A percentile compares a stretch with the other conserved stretches of the same genome.
phyloP scores from a whole-genome alignment of 2,888 invertebrate genomes.

The Minunthozetes semirufus region DNA sequence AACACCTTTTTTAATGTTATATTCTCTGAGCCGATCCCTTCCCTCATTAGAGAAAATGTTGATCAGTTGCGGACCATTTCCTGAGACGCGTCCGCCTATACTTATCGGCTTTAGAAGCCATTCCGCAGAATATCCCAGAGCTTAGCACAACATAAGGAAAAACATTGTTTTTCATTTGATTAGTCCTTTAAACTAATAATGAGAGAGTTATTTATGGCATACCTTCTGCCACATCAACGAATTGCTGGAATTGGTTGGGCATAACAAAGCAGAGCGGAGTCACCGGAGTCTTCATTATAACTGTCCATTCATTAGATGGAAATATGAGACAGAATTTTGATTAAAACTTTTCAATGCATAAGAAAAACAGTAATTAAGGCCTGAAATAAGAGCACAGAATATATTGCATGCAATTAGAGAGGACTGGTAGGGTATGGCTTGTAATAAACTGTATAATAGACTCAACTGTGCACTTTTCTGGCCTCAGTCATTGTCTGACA shows the following conservation, averaged over 20 bases:
- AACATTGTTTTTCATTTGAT: neutral
- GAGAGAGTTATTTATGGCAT: neutral
- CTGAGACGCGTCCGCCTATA: conserved; percentile 30
- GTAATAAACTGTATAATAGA: too few species aligned
- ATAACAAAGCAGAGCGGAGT: conserved; percentile 45
- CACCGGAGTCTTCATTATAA: conserved; percentile 36
- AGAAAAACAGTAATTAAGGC: neutral
- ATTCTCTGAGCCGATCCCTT: conserved; percentile 40
- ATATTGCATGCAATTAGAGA: neutral
- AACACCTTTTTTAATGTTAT: conserved; percentile 37
- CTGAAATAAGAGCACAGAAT: neutral
- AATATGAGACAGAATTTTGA: neutral
- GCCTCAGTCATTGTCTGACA: conserved; percentile 43
- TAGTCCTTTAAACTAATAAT: neutral
- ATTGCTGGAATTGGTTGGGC: conserved; percentile 45
- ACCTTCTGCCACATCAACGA: conserved; percentile 45
- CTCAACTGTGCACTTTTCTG: conserved; percentile 41
- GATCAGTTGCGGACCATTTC: conserved; percentile 38
- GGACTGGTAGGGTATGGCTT: too few species aligned
- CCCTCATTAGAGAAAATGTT: conserved; percentile 41
- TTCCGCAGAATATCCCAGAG: conserved; percentile 42
- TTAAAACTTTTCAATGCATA: neutral
- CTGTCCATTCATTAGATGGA: neutral
- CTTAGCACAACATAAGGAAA: neutral
- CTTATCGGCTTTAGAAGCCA: conserved; percentile 43